Conservation (phyloP, 1,140 invertebrate genomes). For the Apis dorsata region DNA sequence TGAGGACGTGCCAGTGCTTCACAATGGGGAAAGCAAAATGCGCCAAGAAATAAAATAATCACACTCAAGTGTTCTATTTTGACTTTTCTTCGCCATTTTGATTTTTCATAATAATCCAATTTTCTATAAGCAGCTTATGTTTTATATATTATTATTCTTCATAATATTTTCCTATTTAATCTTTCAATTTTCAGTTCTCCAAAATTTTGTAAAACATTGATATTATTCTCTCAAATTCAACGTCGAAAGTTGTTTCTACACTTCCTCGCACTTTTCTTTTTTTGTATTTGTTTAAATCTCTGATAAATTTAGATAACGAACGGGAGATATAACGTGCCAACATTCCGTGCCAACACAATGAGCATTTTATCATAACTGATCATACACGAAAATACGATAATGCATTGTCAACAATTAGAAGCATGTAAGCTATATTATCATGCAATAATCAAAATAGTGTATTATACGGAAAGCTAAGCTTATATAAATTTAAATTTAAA, state of each 20-base stretch:
- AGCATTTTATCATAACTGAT: not conserved
- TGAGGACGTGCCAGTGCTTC: slow-evolving; percentile 1
- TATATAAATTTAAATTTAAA: not conserved
- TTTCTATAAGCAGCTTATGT: not conserved
- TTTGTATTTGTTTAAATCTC: not conserved
- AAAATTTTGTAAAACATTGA: not conserved
- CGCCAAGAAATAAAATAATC: slow-evolving; percentile 7
- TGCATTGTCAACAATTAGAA: not conserved
- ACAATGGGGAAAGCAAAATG: slow-evolving; percentile 3
- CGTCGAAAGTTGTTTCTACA: not conserved
- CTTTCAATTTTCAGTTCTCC: not conserved
- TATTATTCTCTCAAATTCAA: not conserved
- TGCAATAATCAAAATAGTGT: not conserved
- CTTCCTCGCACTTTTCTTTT: not conserved
- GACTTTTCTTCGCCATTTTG: not conserved
- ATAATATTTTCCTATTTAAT: not conserved
- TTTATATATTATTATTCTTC: not conserved
- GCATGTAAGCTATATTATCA: not conserved
- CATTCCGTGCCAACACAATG: not conserved
- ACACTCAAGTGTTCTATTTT: not conserved
- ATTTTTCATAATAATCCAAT: no score
- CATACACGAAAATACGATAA: slow-evolving; percentile 17
- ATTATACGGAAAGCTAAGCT: not conserved
- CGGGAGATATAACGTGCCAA: not conserved
- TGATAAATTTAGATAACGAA: not conserved